Evolutionary conservation across 2,888 invertebrate genomes (phyloP).

Genomic region (Campopleginae sp.): DNA sequence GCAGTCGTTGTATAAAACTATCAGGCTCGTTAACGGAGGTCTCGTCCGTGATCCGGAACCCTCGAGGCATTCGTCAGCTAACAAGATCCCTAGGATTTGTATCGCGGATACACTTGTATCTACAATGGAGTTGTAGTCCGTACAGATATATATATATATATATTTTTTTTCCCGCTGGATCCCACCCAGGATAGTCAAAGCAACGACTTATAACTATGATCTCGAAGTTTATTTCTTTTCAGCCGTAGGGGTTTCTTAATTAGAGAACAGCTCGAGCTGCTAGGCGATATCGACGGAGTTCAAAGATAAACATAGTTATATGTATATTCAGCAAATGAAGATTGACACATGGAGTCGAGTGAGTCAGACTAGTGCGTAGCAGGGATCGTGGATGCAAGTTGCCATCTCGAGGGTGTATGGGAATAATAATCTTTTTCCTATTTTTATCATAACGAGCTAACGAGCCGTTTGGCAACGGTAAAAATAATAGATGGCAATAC

Average conservation of each 20-base stretch:
- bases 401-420: background rate
- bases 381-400: background rate
- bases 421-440: background rate
- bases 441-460: background rate
- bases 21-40: conserved; percentile 58
- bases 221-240: conserved; percentile 52
- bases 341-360: background rate
- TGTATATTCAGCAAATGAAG: background rate
- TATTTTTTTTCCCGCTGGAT: background rate
- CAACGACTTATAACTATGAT: conserved; percentile 38
- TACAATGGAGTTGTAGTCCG: background rate
- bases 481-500: background rate
- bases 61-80: conserved; percentile 69
- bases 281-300: conserved; percentile 62
- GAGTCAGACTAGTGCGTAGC: background rate
- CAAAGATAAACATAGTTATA: conserved; percentile 36
- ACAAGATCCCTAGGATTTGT: conserved; percentile 68
- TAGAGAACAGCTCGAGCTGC: conserved; percentile 62
- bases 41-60: conserved; percentile 48
- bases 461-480: background rate
- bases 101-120: conserved; percentile 36
- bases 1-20: conserved; percentile 57
- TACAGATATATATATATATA: conserved; percentile 13
- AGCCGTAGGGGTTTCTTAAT: conserved; percentile 69
- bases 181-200: conserved; percentile 10